Base-by-base conservation (phyloP, 92 coral and sea anemone species). In the Actinostola sp. region DNA sequence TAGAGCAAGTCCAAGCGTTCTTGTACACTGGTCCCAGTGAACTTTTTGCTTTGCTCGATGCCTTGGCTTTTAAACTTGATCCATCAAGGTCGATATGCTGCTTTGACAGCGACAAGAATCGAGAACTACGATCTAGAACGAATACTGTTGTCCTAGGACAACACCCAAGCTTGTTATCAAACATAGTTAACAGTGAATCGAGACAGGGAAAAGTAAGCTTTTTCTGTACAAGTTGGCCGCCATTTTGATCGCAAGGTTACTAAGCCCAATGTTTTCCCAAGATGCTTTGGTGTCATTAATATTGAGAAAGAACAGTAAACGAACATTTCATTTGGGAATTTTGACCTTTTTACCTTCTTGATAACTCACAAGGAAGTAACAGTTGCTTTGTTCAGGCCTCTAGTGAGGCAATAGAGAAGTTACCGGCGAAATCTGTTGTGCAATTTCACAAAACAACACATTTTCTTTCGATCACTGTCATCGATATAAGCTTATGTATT, bases 21-120 rank as follows among this genome's bases (percentile, higher is more conserved):
- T 95, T 95, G 83, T 79, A 95, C 23, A 88, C 92, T n/a, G 92
- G 91, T 1, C 89, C 84, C 26, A 88, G 38, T 3, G 73, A 11
- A 32, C 36, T 48, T 27, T 77, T 32, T 23, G 35, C 70, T 7
- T 41, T 45, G 12, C 79, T 45, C 66, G 80, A 75, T 6, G 75
- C 86, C 3, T 90, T 75, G 28, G 85, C 75, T 56, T 92, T 95
- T n/a, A n/a, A n/a, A 16, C 85, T 82, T 15, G 89, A 81, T 9
- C 97, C 79, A 58, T 95, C 99, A n/a, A 95, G 74, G 69, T 92
- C 99, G 66, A 95, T 85, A 49, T 89, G 93, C 63, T 92, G 90
- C 76, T 95, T 95, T 28, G 99, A 95, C 38, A 83, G 88, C 39
- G 81, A 52, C 28, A 73, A 80, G 44, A 95, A 95, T 49, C 76